These are phyloP conservation scores for Pantherophis guttatus DNA, from an alignment of 2,113 vertebrate genomes.

Conservation along the genomic window DNA sequence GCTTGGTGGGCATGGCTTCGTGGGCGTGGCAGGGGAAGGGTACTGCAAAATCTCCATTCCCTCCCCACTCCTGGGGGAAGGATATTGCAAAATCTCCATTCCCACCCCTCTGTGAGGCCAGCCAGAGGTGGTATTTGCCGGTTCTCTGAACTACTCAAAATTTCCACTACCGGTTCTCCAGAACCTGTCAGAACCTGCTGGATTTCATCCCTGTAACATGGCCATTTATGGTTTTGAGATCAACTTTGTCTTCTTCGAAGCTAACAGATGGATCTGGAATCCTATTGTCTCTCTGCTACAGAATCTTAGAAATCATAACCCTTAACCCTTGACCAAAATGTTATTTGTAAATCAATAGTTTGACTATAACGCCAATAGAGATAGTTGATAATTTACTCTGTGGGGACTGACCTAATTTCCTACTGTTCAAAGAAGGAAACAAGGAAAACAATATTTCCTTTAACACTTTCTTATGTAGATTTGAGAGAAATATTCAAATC, in stretches of 20 bases:
- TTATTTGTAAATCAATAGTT: neutral
- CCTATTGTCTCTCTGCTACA: neutral
- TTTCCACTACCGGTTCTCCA: too few relatives aligned
- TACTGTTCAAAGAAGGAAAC: neutral
- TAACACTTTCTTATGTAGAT: conserved; percentile 52
- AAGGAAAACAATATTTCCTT: neutral
- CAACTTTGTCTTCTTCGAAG: neutral
- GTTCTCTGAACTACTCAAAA: too few relatives aligned
- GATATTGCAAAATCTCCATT: too few relatives aligned
- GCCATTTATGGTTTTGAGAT: neutral
- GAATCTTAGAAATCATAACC: neutral
- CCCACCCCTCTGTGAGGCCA: too few relatives aligned
- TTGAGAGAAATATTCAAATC: conserved; percentile 55
- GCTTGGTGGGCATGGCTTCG: too few relatives aligned
- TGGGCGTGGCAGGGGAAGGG: too few relatives aligned
- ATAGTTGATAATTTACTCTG: neutral
- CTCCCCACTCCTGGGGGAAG: too few relatives aligned
- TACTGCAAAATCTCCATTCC: too few relatives aligned
- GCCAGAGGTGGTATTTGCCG: too few relatives aligned
- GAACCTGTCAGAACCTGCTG: too few relatives aligned
- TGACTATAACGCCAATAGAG: neutral
- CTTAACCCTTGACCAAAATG: neutral
- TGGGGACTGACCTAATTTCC: neutral
- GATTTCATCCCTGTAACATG: neutral
- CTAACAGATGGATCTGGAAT: neutral